Evolutionary conservation across 2,113 vertebrate species (phyloP), one percentile per base, ranked within the genome.

Genomic region (Chiloscyllium plagiosum): DNA sequence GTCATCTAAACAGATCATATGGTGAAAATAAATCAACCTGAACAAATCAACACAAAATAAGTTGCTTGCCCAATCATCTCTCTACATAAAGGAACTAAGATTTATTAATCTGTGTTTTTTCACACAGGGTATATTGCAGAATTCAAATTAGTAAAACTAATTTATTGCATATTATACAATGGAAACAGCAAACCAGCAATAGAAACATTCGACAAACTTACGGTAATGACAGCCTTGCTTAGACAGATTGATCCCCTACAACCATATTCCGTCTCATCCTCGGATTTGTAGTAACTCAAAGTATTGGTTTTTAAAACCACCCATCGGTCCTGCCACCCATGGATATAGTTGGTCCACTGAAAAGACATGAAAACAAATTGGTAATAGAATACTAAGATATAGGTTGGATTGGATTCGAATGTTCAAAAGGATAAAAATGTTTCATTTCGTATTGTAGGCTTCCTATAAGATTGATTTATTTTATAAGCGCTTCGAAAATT

Each of bases 311-410:
- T 99, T 97, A 99, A 97, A 97, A 98, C 98, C 61, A 99, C 98
- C 99, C 99, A 99, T 96, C 99, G 98, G 97, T 99, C 99, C 97
- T 99, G 99, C 99, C 99, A 99, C 1, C 99, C 99, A 97, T 99
- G 99, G 96, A 99, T 99, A 96, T 99, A 99, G 97, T 99, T 99
- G 96, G 99, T 99, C 99, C 99, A 99, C 99, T 99, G 96, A 96
- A 89, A 42, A 89, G 89, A n/a, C 96, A 70, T 2, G 78, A 52
- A 33, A 37, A 89, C 22, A 50, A 76, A 96, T 29, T 0, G 24
- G 22, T 70, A 19, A 65, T 80, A 96, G 20, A 50, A 13, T 29
- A 52, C 12, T 6, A 8, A 17, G 15, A 47, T 17, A n/a, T 65
- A 19, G 61, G 61, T 17, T 66, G 7, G 5, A 37, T 93, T 68